Base-by-base conservation (phyloP, 2,888 invertebrate genomes). In the Steinernema scapterisci region DNA sequence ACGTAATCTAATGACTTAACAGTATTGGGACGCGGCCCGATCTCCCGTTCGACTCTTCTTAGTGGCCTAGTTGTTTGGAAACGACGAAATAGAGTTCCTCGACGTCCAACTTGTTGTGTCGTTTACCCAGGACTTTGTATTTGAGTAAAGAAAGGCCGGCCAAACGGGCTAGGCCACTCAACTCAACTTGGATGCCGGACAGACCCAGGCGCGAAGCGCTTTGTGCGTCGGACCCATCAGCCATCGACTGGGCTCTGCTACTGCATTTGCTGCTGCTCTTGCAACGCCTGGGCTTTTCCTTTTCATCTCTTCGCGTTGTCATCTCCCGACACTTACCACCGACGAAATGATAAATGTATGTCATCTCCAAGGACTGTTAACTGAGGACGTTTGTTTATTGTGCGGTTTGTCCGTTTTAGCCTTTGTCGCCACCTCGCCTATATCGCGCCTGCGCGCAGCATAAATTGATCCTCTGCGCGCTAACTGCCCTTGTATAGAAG, bases 281-380 rank as follows among this genome's bases (percentile, higher is more conserved):
- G 63, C 63, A 63, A 63, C 16, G 31, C 25, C 31, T 63, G 21
- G 27, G 63, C 63, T 27, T 48, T 63, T 31, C 63, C 31, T 21
- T 25, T 63, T 63, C 25, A 16, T 63, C 63, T 63, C 31, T 31
- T 38, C 38, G 16, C 11, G 31, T 31, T 31, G 63, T 63, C 63
- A 38, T 6, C 31, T 31, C 63, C 6, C 31, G 38, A 63, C 63
- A 63, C 63, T 63, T 31, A 38, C 9, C 31, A 27, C 27, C 63
- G 63, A 27, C 63, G 25, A 31, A 63, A 63, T 63, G 63, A 63
- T 63, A 16, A 38, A 63, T 63, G 63, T 27, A 31, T 63, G 9
- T 31, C 27, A 31, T 31, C 31, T 27, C 16, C 63, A n/a, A 19
- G 27, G 31, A 27, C 63, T 27, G 31, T 31, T 63, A 63, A 63